phyloP scores from a whole-genome alignment of 1,140 invertebrate species.

The Danaus melanippus region DNA sequence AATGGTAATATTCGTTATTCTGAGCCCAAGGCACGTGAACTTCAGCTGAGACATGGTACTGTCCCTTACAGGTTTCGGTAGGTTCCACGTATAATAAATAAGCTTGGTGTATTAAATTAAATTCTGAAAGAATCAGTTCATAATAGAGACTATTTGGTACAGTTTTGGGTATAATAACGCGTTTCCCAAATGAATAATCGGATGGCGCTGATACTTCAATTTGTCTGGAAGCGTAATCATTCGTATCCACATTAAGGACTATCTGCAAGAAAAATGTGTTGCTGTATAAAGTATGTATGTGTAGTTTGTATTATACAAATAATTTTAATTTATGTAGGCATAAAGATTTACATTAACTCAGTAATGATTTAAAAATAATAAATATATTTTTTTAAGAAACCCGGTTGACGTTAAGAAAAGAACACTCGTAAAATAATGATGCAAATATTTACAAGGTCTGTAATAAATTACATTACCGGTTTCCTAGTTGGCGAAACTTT shows the following conservation, averaged over 20 bases:
- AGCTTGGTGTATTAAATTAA: conserved; percentile 75
- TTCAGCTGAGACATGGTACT: conserved; percentile 74
- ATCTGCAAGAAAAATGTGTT: conserved; percentile 59
- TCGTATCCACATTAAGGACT: conserved; percentile 77
- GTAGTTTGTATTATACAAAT: too few relatives aligned
- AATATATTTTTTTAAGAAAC: too few relatives aligned
- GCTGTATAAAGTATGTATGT: not conserved
- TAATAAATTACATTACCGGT: conserved; percentile 60
- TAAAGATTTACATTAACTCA: too few relatives aligned
- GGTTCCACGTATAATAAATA: conserved; percentile 74
- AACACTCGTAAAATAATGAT: too few relatives aligned
- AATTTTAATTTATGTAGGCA: too few relatives aligned
- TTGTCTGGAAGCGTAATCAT: conserved; percentile 72
- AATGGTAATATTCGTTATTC: conserved; percentile 74
- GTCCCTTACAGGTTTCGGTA: conserved; percentile 51
- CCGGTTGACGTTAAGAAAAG: too few relatives aligned
- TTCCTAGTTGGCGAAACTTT: conserved; percentile 75
- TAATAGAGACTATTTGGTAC: conserved; percentile 73
- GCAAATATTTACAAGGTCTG: not conserved
- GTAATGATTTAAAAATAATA: too few relatives aligned
- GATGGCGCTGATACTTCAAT: conserved; percentile 71
- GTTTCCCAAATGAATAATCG: conserved; percentile 34
- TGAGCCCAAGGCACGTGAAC: conserved; percentile 77
- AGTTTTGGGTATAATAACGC: conserved; percentile 67
- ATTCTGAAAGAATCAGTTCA: conserved; percentile 71